These are phyloP conservation scores for Serilophus lunatus DNA, from an alignment of 2,113 vertebrate genomes.

Conservation along the genomic window DNA sequence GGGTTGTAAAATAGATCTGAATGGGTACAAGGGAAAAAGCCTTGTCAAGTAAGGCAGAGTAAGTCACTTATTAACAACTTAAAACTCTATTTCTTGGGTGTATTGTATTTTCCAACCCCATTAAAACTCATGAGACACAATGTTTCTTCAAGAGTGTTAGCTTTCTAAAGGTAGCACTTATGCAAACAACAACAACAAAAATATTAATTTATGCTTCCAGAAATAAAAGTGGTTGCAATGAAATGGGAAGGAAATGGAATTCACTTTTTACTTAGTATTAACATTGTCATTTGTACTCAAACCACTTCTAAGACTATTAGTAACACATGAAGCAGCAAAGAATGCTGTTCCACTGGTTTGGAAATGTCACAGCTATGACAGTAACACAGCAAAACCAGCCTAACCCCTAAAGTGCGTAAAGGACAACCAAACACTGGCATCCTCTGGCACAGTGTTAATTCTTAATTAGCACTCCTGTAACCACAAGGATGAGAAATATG, in stretches of 20 bases:
- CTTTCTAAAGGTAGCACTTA: background rate
- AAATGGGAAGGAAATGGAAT: background rate
- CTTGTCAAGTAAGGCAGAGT: background rate
- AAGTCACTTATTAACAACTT: background rate
- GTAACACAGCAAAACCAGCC: background rate
- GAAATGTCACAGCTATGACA: background rate
- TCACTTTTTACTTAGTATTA: background rate
- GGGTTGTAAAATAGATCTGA: background rate
- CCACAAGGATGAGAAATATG: background rate
- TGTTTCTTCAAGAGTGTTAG: background rate
- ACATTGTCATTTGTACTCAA: background rate
- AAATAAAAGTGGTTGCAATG: background rate
- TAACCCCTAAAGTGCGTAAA: background rate
- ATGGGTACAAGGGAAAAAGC: background rate
- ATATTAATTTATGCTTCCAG: background rate
- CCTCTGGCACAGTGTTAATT: background rate
- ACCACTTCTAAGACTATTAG: background rate
- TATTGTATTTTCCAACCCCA: background rate
- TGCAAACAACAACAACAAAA: background rate
- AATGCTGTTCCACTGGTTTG: background rate
- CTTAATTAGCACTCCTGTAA: background rate
- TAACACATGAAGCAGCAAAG: background rate
- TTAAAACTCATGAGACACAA: background rate
- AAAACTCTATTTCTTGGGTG: background rate
- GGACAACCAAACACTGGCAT: background rate